These are phyloP conservation scores for Corynorhinus townsendii DNA, from an alignment of 2,113 vertebrate species.

Conservation along the genomic window DNA sequence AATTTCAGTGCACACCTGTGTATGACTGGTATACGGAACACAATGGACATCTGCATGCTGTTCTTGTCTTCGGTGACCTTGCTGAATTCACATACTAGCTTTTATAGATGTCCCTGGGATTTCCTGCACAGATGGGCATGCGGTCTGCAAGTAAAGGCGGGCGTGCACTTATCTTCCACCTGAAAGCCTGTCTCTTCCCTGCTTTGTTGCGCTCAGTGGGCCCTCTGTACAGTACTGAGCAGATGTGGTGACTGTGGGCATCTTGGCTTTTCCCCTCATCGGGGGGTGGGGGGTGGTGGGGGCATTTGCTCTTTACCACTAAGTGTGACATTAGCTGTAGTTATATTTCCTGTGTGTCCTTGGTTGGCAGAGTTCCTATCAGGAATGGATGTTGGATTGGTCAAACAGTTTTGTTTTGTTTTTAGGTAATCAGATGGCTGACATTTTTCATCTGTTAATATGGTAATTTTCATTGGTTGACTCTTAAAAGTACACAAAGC, in stretches of 20 bases:
- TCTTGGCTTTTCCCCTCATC: not conserved
- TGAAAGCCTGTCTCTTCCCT: not conserved
- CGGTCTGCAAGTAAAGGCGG: not conserved
- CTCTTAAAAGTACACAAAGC: not conserved
- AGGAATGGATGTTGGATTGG: too few species aligned
- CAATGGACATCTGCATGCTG: not conserved
- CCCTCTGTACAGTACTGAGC: rapidly evolving
- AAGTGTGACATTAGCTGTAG: rapidly evolving
- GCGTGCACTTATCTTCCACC: not conserved
- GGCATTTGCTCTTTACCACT: too few species aligned
- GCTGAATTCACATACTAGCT: not conserved
- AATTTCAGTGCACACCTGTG: rapidly evolving
- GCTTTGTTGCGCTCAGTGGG: not conserved
- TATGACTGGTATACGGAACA: rapidly evolving
- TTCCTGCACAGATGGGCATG: not conserved
- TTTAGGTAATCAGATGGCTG: too few species aligned
- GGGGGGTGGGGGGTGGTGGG: rapidly evolving
- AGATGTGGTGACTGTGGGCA: too few species aligned
- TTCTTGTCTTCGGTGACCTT: not conserved
- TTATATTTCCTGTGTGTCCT: not conserved
- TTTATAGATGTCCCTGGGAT: not conserved
- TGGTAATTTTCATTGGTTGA: not conserved
- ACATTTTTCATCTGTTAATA: not conserved
- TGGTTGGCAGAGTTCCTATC: too few species aligned
- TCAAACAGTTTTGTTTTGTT: not conserved